Percentiles rank a stretch among this genome's conserved stretches.
Evolutionary conservation across 2,888 invertebrate genomes (phyloP).

Genomic region (Osmoderma eremita): DNA sequence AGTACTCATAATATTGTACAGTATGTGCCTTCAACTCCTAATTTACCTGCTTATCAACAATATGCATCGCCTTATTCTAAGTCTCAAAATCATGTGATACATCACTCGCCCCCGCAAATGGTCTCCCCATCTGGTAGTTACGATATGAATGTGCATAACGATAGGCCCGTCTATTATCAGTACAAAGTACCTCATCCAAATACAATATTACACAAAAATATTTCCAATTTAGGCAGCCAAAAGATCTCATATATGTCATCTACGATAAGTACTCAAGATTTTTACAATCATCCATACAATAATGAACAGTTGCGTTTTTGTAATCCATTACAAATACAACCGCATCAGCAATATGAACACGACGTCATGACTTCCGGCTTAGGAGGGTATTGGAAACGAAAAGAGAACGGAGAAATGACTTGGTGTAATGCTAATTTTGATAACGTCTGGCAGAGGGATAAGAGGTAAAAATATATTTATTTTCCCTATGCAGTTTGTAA

Average conservation of each 20-base stretch:
- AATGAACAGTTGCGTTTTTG: constrained; percentile 44
- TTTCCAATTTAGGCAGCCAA: constrained; percentile 40
- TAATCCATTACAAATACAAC: constrained; percentile 60
- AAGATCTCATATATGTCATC: constrained; percentile 38
- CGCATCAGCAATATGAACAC: constrained; percentile 62
- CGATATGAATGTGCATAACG: constrained; percentile 31
- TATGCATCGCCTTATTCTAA: constrained; percentile 42
- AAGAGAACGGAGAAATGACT: constrained; percentile 60
- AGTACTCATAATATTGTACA: constrained; percentile 32
- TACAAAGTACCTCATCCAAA: constrained; percentile 38
- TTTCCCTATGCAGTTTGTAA: background rate
- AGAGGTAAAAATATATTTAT: constrained; percentile 53
- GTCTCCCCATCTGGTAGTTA: constrained; percentile 45
- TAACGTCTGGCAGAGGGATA: constrained; percentile 59
- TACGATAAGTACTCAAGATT: constrained; percentile 35
- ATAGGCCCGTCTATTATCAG: constrained; percentile 44
- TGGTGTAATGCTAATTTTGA: constrained; percentile 59
- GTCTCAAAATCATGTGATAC: constrained; percentile 32
- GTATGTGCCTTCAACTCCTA: constrained; percentile 45
- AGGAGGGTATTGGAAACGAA: constrained; percentile 62
- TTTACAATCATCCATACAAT: constrained; percentile 43
- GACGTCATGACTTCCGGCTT: constrained; percentile 57
- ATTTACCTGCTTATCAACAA: constrained; percentile 48
- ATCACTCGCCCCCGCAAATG: constrained; percentile 42
- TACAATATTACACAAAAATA: constrained; percentile 31